A percentile compares a stretch with the other conserved stretches of the same genome.
Evolutionary conservation across 2,797 vertebrate genomes (phyloP).

Genomic region (Falco biarmicus): DNA sequence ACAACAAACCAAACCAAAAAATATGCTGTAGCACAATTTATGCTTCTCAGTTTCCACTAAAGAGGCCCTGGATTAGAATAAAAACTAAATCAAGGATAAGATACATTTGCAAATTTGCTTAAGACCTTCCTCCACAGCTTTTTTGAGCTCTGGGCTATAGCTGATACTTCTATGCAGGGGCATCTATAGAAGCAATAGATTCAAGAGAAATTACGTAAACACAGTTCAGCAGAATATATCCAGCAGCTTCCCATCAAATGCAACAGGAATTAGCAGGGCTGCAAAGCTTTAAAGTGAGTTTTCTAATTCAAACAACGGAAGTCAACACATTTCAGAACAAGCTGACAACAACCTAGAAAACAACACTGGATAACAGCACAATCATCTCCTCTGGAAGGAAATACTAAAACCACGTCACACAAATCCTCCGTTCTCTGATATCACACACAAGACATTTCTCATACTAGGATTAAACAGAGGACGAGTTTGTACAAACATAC

Average conservation of each 20-base stretch:
- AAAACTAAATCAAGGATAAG: not conserved
- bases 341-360: not conserved
- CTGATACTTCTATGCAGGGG: not conserved
- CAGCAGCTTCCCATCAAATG: not conserved
- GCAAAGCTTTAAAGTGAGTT: not conserved
- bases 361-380: not conserved
- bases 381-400: not conserved
- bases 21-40: not conserved
- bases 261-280: not conserved
- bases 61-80: not conserved
- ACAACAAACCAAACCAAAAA: not conserved
- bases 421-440: not conserved
- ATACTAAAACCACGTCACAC: not conserved
- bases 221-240: not conserved
- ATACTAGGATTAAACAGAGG: not conserved
- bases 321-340: not conserved
- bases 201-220: not conserved
- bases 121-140: not conserved
- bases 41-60: not conserved
- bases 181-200: not conserved
- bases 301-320: not conserved
- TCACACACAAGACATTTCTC: not conserved
- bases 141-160: not conserved
- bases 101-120: not conserved
- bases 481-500: not conserved